phyloP scores from a whole-genome alignment of 2,888 invertebrate genomes.

The Pilophorus perplexus region DNA sequence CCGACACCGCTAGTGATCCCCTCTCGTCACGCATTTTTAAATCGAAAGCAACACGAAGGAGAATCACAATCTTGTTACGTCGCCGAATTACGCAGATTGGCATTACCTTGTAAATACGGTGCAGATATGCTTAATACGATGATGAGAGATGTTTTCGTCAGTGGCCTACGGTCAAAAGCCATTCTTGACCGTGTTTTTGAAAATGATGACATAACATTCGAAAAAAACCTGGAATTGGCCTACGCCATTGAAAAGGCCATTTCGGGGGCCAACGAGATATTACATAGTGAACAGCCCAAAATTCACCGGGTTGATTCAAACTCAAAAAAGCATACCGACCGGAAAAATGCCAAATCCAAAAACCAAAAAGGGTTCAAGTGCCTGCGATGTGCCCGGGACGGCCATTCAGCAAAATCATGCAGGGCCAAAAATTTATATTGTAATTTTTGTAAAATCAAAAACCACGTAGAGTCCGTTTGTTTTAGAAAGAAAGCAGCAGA shows the following conservation, averaged over 20 bases:
- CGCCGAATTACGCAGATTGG: not conserved
- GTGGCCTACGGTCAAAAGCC: constrained; percentile 21
- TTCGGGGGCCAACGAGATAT: constrained; percentile 7
- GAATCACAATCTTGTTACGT: not conserved
- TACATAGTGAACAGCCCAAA: not conserved
- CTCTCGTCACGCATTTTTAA: constrained; percentile 12
- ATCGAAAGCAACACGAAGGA: constrained; percentile 19
- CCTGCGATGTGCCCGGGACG: not conserved
- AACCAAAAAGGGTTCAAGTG: not conserved
- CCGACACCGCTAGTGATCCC: constrained; percentile 18
- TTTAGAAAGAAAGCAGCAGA: not conserved
- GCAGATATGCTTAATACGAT: constrained; percentile 11
- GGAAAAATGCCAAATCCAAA: not conserved
- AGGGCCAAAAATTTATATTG: constrained; percentile 14
- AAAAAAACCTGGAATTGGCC: constrained; percentile 10
- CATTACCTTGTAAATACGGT: constrained; percentile 4
- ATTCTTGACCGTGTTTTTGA: constrained; percentile 25
- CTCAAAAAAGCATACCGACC: not conserved
- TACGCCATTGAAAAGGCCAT: constrained; percentile 20
- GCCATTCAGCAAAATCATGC: constrained; percentile 1
- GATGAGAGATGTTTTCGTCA: constrained; percentile 25
- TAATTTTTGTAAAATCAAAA: constrained; percentile 6
- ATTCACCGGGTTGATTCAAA: not conserved
- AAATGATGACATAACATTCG: constrained; percentile 11
- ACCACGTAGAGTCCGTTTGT: not conserved